Conservation (phyloP, 2,797 vertebrate genomes). For the Decapterus maruadsi region DNA sequence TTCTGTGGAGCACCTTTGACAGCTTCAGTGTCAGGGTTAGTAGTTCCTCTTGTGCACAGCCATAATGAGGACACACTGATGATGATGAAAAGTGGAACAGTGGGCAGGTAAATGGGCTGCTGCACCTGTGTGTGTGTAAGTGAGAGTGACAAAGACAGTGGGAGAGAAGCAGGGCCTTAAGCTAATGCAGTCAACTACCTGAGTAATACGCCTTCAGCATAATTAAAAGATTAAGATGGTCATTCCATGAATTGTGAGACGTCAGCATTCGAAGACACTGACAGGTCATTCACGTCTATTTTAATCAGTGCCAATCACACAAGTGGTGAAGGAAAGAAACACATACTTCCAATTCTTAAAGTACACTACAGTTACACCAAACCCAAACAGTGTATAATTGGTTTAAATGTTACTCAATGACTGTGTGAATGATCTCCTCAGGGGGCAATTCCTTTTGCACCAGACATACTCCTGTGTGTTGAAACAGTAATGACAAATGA, state of each 20-base stretch:
- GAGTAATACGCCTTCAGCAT: constrained; percentile 20
- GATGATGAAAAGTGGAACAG: constrained; percentile 28
- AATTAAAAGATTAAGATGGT: constrained; percentile 36
- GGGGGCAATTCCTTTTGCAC: neutral
- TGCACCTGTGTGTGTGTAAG: neutral
- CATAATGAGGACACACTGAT: constrained; percentile 40
- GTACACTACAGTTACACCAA: neutral
- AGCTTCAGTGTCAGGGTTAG: constrained; percentile 23
- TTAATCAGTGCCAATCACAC: neutral
- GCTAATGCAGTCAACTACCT: constrained; percentile 17
- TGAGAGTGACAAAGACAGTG: neutral
- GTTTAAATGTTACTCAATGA: neutral
- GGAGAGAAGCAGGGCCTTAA: constrained; percentile 2
- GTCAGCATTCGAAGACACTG: constrained; percentile 18
- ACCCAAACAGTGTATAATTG: neutral
- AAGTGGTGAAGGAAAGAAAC: neutral
- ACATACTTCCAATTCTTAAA: neutral
- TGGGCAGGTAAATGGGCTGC: constrained; percentile 28
- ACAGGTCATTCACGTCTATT: constrained; percentile 34
- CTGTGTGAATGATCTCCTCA: neutral
- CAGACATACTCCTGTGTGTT: constrained; percentile 13
- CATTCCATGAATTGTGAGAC: constrained; percentile 6
- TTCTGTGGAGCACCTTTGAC: constrained; percentile 20
- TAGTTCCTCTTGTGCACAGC: constrained; percentile 20
- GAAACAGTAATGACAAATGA: constrained; percentile 32